Conservation (phyloP, 2,888 invertebrate genomes). For the Coelinius sp. region DNA sequence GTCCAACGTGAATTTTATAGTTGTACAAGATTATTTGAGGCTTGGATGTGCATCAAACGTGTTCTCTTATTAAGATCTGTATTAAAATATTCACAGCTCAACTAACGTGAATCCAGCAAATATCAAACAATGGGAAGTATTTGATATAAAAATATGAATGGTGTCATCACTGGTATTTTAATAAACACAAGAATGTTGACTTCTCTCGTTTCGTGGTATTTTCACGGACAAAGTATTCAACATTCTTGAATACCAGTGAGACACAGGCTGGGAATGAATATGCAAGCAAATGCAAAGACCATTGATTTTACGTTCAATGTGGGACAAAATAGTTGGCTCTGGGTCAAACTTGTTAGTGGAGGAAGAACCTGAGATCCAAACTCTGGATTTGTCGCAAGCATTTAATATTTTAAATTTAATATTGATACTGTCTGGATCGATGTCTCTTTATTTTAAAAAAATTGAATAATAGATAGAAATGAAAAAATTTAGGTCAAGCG, state of each 20-base stretch:
- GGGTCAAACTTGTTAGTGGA: slow-evolving; percentile 51
- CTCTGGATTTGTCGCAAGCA: too few species aligned
- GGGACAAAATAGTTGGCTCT: slow-evolving; percentile 58
- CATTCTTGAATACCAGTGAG: slow-evolving; percentile 57
- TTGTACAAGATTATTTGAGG: slow-evolving; percentile 22
- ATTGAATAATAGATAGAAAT: too few species aligned
- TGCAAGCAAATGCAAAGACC: slow-evolving; percentile 60
- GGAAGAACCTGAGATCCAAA: slow-evolving; percentile 5
- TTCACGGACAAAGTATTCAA: slow-evolving; percentile 54
- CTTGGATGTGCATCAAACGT: slow-evolving; percentile 15
- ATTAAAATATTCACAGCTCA: neutral
- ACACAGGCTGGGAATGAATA: slow-evolving; percentile 58
- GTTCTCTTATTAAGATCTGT: slow-evolving; percentile 23
- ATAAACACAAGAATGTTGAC: slow-evolving; percentile 46
- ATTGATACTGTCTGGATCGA: too few species aligned
- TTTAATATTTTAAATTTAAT: too few species aligned
- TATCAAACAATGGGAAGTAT: neutral
- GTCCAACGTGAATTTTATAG: slow-evolving; percentile 23
- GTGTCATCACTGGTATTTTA: slow-evolving; percentile 39
- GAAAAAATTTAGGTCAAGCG: too few species aligned
- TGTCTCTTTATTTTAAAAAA: too few species aligned
- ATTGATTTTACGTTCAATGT: slow-evolving; percentile 24
- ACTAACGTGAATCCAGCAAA: neutral
- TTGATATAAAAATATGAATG: neutral
- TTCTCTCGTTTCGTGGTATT: slow-evolving; percentile 38